Percentiles rank a stretch among this genome's conserved stretches.
Conservation (phyloP, 2,113 vertebrate genomes). For the Toxotes chatareus region DNA sequence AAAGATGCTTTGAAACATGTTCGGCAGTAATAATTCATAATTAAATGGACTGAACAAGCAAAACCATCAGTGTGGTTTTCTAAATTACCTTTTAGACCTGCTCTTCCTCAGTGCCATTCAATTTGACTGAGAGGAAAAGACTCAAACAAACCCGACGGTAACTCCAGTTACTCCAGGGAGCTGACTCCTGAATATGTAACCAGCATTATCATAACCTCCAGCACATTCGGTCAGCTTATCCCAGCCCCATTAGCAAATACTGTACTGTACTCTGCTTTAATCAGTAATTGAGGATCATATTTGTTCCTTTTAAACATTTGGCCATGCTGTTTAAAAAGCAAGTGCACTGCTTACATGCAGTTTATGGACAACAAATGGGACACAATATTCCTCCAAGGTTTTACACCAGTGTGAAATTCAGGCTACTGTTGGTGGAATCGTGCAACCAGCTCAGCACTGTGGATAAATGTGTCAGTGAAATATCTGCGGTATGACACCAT, state of each 20-base stretch:
- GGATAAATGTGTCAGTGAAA: neutral
- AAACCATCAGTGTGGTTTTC: neutral
- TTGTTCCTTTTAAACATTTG: neutral
- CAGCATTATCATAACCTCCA: slow-evolving; percentile 16
- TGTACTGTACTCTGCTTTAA: neutral
- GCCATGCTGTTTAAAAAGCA: neutral
- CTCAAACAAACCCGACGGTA: slow-evolving; percentile 10
- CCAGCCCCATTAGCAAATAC: slow-evolving; percentile 10
- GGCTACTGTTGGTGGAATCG: neutral
- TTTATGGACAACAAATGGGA: neutral
- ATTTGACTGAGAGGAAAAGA: slow-evolving; percentile 26
- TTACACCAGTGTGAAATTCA: neutral
- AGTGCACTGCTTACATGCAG: neutral
- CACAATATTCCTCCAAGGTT: neutral
- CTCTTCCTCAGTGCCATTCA: neutral
- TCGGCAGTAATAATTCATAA: neutral
- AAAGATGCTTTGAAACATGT: neutral
- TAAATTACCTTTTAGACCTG: neutral
- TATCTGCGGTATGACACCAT: neutral
- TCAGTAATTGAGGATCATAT: slow-evolving; percentile 2
- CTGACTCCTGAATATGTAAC: slow-evolving; percentile 44
- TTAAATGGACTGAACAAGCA: neutral
- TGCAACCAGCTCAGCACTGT: neutral
- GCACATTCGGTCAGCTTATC: slow-evolving; percentile 13
- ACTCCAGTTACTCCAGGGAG: slow-evolving; percentile 19